Evolutionary conservation across 2,797 vertebrate genomes (phyloP).

Genomic region (Tarsius wallacei): DNA sequence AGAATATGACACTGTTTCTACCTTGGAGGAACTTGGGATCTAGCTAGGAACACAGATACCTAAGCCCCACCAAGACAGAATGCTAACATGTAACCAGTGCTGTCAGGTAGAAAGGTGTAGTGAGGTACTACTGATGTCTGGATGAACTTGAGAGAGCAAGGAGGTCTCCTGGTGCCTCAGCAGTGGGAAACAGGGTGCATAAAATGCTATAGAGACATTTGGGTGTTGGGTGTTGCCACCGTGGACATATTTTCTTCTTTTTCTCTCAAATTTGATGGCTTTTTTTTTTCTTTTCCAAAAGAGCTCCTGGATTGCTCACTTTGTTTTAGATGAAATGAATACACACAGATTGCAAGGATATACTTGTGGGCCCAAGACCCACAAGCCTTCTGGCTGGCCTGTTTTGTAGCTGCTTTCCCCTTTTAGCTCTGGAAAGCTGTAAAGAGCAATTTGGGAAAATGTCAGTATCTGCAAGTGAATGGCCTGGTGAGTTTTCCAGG

Average conservation of each 20-base stretch:
- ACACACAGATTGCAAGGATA: conserved; percentile 77
- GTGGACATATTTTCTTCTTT: conserved; percentile 27
- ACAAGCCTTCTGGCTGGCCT: conserved; percentile 79
- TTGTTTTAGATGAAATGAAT: conserved; percentile 85
- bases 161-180: background rate
- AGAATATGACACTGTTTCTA: background rate
- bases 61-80: background rate
- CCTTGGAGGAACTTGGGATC: background rate
- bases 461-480: conserved; percentile 80
- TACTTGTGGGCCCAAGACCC: conserved; percentile 80
- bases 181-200: background rate
- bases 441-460: conserved; percentile 64
- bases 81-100: background rate
- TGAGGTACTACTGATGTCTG: background rate
- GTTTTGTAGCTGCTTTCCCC: conserved; percentile 67
- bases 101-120: too few species aligned
- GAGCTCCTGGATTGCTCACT: conserved; percentile 84
- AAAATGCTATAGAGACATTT: background rate
- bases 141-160: background rate
- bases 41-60: background rate
- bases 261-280: background rate
- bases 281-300: conserved; percentile 69
- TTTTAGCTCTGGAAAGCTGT: conserved; percentile 76
- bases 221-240: background rate
- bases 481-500: conserved; percentile 75